A percentile compares a stretch with the other conserved stretches of the same genome.
Evolutionary conservation across 2,888 invertebrate genomes (phyloP).

Genomic region (Thelaira solivaga): DNA sequence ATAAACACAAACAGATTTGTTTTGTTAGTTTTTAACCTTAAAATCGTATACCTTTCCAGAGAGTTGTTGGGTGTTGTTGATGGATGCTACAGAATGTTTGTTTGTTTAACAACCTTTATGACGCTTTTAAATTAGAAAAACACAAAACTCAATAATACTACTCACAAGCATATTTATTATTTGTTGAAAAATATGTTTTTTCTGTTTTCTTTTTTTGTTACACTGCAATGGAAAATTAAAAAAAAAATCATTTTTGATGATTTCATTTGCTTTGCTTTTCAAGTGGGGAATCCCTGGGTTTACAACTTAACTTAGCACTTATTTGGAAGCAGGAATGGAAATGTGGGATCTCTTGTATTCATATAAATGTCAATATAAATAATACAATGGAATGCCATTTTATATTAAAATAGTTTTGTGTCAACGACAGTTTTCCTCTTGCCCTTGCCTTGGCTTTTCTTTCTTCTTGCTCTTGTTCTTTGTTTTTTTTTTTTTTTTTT

Average conservation of each 20-base stretch:
- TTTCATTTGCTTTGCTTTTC: conserved; percentile 7
- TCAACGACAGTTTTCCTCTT: conserved; percentile 45
- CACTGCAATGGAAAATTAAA: conserved; percentile 17
- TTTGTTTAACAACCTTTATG: conserved; percentile 27
- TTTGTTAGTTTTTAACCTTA: conserved; percentile 44
- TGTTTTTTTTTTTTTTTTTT: not conserved
- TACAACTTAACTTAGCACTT: not conserved
- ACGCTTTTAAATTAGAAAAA: conserved; percentile 51
- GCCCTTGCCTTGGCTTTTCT: not conserved
- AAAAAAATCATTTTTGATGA: conserved; percentile 20
- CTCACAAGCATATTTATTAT: too few species aligned
- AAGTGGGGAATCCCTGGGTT: conserved; percentile 36
- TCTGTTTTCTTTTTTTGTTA: conserved; percentile 17
- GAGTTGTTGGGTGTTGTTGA: not conserved
- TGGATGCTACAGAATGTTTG: not conserved
- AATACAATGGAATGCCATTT: conserved; percentile 52
- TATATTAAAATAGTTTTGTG: conserved; percentile 60
- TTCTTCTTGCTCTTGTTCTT: conserved; percentile 18
- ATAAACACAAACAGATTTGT: conserved; percentile 62
- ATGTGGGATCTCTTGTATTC: not conserved
- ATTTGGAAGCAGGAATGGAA: too few species aligned
- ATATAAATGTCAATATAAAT: conserved; percentile 49
- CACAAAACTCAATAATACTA: conserved; percentile 52
- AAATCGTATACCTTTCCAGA: not conserved
- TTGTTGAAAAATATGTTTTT: conserved; percentile 33